Base-by-base conservation (phyloP, 2,113 vertebrate species). In the Alces alces region DNA sequence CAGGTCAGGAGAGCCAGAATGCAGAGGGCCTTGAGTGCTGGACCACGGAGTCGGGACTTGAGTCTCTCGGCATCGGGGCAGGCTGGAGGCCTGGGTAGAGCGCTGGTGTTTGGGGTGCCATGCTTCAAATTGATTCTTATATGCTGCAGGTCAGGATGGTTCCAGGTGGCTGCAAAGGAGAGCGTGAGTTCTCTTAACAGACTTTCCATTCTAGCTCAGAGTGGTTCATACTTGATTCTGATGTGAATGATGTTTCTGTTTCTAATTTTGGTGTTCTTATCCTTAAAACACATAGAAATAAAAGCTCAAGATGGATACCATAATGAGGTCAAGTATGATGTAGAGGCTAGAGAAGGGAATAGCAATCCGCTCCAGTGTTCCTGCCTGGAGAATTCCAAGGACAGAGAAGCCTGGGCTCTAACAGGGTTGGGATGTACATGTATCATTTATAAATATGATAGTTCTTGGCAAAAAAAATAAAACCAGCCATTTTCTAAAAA, bases 91-190 rank as follows among this genome's bases (percentile, higher is more conserved):
- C 84, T 11, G 61, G 6, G 14, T 19, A 2, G 15, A 80, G 58
- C 55, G 1, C 9, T 1, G 3, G 54, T 3, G 0, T 54, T 50
- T 23, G 23, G 30, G 16, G 54, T 3, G 1, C 92, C 5, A 0
- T 3, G 1, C 50, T 52, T 50, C 39, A 4, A 19, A 52, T 64
- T 19, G 19, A 3, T 28, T 19, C 43, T 43, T 12, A 6, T 2
- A 0, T 16, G 64, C 55, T 10, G 16, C 84, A 27, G 64, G 52
- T 39, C 45, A 15, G 50, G 45, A 1, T 9, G 93, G 90, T 52
- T 6, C 30, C 36, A 21, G 55, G 3, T 2, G 6, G 55, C 8
- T 4, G 15, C 60, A 6, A 1, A 23, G 10, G 25, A 1, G 21
- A 82, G 21, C 17, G 0, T 15, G 76, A 1, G 17, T n/a, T 12